A percentile compares a stretch with the other conserved stretches of the same genome.
phyloP scores from a whole-genome alignment of 2,113 vertebrate genomes.

The Tinamus guttatus region DNA sequence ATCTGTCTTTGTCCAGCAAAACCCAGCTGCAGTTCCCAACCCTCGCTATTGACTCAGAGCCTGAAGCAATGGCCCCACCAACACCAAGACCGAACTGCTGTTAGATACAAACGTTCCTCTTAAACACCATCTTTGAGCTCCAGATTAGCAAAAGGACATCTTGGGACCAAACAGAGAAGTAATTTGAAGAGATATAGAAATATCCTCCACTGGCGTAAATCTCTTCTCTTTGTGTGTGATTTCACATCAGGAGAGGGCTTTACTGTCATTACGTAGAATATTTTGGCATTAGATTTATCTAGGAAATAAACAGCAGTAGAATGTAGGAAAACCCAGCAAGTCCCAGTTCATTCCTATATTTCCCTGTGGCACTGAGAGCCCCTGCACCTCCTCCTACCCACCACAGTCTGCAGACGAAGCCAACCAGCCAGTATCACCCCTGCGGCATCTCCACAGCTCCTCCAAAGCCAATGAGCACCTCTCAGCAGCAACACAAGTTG shows the following conservation, averaged over 20 bases:
- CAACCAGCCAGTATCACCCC: not conserved
- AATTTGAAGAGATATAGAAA: not conserved
- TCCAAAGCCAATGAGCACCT: not conserved
- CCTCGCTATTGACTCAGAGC: not conserved
- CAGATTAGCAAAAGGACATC: not conserved
- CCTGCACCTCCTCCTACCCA: not conserved
- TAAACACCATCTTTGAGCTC: not conserved
- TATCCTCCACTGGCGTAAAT: not conserved
- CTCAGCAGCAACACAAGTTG: not conserved
- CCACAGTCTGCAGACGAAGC: not conserved
- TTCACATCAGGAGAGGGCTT: not conserved
- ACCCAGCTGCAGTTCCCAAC: not conserved
- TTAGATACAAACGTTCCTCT: not conserved
- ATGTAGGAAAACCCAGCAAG: not conserved
- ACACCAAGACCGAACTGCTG: not conserved
- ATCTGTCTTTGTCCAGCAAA: too few species aligned
- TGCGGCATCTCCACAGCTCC: not conserved
- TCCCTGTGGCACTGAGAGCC: rapidly evolving
- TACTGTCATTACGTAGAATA: not conserved
- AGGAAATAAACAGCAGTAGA: not conserved
- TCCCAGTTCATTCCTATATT: not conserved
- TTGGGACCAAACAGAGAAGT: not conserved
- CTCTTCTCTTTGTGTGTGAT: rapidly evolving
- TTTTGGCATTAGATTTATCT: not conserved
- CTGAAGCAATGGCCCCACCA: not conserved